Percentiles rank a stretch among this genome's conserved stretches.
Evolutionary conservation across 2,888 invertebrate species (phyloP).

Genomic region (Drosophila kokeensis): DNA sequence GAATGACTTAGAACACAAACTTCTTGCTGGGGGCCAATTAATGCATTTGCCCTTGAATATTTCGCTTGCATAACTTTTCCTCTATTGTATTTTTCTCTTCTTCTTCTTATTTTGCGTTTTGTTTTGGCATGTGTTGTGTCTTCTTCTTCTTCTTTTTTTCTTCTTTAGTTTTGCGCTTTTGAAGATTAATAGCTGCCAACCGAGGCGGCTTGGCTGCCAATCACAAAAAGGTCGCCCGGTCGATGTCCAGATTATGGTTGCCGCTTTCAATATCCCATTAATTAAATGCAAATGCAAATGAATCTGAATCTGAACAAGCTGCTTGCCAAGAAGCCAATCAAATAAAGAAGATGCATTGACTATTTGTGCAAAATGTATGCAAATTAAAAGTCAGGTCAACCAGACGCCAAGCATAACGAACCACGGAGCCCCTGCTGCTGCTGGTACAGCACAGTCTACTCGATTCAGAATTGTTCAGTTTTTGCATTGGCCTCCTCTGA

Average conservation of each 20-base stretch:
- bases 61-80: slow-evolving; percentile 52
- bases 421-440: slow-evolving; percentile 31
- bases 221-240: slow-evolving; percentile 77
- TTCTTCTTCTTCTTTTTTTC: no score
- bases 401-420: slow-evolving; percentile 18
- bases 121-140: not conserved
- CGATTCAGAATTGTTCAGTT: not conserved
- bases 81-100: slow-evolving; percentile 15
- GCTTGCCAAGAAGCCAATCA: slow-evolving; percentile 16
- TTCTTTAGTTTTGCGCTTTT: slow-evolving; percentile 21
- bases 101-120: slow-evolving; percentile 2
- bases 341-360: slow-evolving; percentile 61
- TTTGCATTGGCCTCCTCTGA: not conserved
- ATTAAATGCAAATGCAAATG: slow-evolving; percentile 76
- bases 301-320: slow-evolving; percentile 65
- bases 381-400: slow-evolving; percentile 31
- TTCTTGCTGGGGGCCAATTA: slow-evolving; percentile 22
- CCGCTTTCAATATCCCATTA: slow-evolving; percentile 63
- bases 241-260: slow-evolving; percentile 66
- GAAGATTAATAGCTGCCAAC: slow-evolving; percentile 74
- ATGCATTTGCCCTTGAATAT: slow-evolving; percentile 33
- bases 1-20: slow-evolving; percentile 55
- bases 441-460: not conserved
- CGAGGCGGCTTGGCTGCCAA: slow-evolving; percentile 67
- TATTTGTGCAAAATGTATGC: slow-evolving; percentile 69